Evolutionary conservation across 1,140 invertebrate species (phyloP), one percentile per base, ranked within the genome.

Genomic region (Rhizoglyphus robini): DNA sequence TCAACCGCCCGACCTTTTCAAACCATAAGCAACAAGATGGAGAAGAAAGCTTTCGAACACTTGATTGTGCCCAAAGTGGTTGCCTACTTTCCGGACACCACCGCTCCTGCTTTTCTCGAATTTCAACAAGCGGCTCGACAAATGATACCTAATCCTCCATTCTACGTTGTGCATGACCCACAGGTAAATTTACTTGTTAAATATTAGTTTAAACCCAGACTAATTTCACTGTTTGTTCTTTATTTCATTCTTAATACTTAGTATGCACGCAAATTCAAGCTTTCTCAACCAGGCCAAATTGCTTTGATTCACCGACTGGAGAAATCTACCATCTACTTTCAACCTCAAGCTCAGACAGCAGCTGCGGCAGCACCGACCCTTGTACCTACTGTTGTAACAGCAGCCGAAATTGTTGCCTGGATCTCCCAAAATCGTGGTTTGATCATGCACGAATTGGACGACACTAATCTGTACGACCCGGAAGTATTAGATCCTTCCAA

Each of bases 391-490:
- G 64, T 67, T 32, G 68, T 67, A 13, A 63, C 51, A 20, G 64
- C 65, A 47, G 66, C 46, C 15, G 69, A 70, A 41, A 69, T 70
- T 38, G 66, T 66, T 54, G 41, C 49, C n/a, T 70, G 68, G 65
- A 48, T 69, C 1, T 49, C 38, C 13, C 20, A 31, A 23, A 66
- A 68, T 36, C 46, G 64, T 67, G 69, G 69, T 4, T 13, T 51
- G 23, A 11, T 68, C 15, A 34, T 70, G n/a, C 63, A 66, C 15
- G 65, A 70, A 36, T 51, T 70, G 13, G 63, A 54, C 30, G 67
- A 70, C 30, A 68, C 68, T 27, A 70, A 70, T 48, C 4, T 70
- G 8, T 67, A 67, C 57, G 65, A 70, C 34, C 69, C 69, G 15
- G 20, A 70, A 62, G 29, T 70, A 0, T 49, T 67, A 8, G 67